Conservation (phyloP, 2,113 vertebrate genomes). For the Anser brachyrhynchus region DNA sequence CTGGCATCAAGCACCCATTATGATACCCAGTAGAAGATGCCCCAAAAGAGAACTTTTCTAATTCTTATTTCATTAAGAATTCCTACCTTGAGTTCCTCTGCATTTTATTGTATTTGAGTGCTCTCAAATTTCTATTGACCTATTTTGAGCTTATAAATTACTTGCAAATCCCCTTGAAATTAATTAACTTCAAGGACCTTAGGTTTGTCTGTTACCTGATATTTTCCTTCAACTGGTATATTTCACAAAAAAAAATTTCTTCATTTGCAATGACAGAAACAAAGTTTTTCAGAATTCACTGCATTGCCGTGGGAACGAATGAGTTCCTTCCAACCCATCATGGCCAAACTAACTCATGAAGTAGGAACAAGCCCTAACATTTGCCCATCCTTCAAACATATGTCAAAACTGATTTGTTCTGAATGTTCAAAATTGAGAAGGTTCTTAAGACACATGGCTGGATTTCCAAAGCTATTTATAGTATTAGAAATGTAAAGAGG, state of each 20-base stretch:
- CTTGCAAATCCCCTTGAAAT: constrained; percentile 57
- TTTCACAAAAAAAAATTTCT: neutral
- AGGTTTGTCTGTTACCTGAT: constrained; percentile 11
- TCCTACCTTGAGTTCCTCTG: neutral
- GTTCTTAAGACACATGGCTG: neutral
- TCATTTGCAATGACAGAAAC: constrained; percentile 50
- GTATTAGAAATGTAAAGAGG: neutral
- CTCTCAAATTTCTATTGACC: constrained; percentile 15
- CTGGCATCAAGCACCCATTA: neutral
- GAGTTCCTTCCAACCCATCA: constrained; percentile 24
- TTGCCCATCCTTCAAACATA: constrained; percentile 43
- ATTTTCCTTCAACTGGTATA: constrained; percentile 17
- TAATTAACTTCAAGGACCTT: constrained; percentile 41
- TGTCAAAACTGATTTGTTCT: constrained; percentile 21
- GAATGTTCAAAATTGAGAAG: constrained; percentile 41
- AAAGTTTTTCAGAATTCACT: constrained; percentile 21
- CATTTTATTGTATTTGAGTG: neutral
- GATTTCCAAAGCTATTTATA: constrained; percentile 46
- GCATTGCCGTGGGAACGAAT: constrained; percentile 58
- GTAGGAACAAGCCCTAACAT: constrained; percentile 60
- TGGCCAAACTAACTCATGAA: constrained; percentile 45
- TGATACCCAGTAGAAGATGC: neutral
- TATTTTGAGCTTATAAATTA: constrained; percentile 17
- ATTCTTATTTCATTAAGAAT: neutral
- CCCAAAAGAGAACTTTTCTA: neutral